A percentile compares a stretch with the other conserved stretches of the same genome.
Conservation (phyloP, 2,888 invertebrate genomes). For the Nipponacmea schrenckii region DNA sequence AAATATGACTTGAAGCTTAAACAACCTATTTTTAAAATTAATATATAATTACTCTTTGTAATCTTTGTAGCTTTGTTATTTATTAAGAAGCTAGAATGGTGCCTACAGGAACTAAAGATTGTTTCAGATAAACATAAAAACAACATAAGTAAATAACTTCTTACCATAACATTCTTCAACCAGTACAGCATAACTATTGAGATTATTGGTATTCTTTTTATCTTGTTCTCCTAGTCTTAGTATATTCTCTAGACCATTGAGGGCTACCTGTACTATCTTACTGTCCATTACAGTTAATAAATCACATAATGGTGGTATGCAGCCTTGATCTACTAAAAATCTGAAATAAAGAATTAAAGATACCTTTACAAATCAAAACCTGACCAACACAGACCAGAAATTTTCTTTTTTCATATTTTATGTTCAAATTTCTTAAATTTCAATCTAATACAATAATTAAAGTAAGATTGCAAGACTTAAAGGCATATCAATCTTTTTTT, state of each 20-base stretch:
- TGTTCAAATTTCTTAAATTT: too few species aligned
- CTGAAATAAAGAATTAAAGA: slow-evolving; percentile 35
- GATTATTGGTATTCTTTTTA: slow-evolving; percentile 72
- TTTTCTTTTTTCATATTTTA: too few species aligned
- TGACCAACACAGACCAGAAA: neutral
- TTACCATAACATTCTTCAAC: slow-evolving; percentile 96
- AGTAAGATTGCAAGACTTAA: too few species aligned
- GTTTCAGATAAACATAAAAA: too few species aligned
- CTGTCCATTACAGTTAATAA: slow-evolving; percentile 91
- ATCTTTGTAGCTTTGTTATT: too few species aligned
- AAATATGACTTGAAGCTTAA: too few species aligned
- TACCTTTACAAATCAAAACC: slow-evolving; percentile 18
- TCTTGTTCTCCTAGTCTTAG: slow-evolving; percentile 89
- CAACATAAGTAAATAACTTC: slow-evolving; percentile 45
- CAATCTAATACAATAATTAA: too few species aligned
- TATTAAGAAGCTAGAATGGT: too few species aligned
- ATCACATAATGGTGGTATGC: slow-evolving; percentile 92
- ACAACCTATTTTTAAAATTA: too few species aligned
- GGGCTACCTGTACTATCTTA: slow-evolving; percentile 91
- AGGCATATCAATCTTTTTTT: too few species aligned
- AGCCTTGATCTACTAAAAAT: slow-evolving; percentile 76
- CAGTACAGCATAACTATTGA: slow-evolving; percentile 89
- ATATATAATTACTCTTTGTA: too few species aligned
- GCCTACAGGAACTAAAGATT: too few species aligned
- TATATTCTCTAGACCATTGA: slow-evolving; percentile 95